Percentiles rank a stretch among this genome's conserved stretches.
Conservation (phyloP, 2,113 vertebrate genomes). For the Microcebus griseorufus region DNA sequence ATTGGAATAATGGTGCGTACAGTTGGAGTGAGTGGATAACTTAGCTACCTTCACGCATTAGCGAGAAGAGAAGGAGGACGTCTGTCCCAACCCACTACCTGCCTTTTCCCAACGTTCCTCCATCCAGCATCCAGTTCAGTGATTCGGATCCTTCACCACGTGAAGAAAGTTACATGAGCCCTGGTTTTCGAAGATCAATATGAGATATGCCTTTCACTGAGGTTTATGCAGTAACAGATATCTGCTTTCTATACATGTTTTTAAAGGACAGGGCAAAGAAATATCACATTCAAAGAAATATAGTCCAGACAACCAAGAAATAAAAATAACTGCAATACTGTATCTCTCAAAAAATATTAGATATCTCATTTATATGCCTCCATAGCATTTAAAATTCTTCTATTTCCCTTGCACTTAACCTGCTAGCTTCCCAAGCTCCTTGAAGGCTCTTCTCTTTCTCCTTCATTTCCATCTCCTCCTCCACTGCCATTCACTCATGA, state of each 20-base stretch:
- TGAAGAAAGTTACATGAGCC: not conserved
- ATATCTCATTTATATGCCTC: not conserved
- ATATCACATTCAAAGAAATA: not conserved
- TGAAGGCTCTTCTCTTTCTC: not conserved
- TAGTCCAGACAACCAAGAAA: not conserved
- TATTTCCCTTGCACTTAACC: not conserved
- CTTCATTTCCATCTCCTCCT: not conserved
- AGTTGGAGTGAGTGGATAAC: not conserved
- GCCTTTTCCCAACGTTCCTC: not conserved
- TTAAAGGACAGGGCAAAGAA: not conserved
- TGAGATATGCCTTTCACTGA: not conserved
- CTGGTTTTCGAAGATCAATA: too few relatives aligned
- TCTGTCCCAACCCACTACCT: not conserved
- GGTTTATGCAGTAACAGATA: not conserved
- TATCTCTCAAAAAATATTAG: not conserved
- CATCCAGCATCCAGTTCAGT: not conserved
- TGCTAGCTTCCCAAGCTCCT: not conserved
- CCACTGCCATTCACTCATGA: not conserved
- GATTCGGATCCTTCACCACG: not conserved
- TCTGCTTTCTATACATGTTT: not conserved
- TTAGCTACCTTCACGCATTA: not conserved
- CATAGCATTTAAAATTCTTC: not conserved
- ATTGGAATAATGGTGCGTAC: not conserved
- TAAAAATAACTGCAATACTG: not conserved
- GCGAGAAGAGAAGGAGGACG: not conserved